Evolutionary conservation across 2,888 invertebrate genomes (phyloP).

Genomic region (Pterostichus madidus): DNA sequence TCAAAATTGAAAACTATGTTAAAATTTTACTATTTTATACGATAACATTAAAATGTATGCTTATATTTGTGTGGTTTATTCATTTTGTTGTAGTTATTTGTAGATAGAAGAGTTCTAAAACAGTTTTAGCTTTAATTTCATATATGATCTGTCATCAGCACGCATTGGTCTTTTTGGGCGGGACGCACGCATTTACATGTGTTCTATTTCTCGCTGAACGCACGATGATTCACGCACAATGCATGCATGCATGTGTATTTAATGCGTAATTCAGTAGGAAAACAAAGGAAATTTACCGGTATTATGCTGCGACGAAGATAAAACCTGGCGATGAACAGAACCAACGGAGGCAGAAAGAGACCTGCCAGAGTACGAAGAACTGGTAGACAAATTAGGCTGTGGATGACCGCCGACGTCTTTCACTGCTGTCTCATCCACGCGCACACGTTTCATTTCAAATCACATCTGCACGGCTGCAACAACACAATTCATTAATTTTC

Average conservation of each 20-base stretch:
- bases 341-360: slow-evolving; percentile 53
- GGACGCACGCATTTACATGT: background rate
- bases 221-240: background rate
- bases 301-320: slow-evolving; percentile 70
- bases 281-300: slow-evolving; percentile 54
- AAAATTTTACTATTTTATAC: slow-evolving; percentile 5
- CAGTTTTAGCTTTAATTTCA: slow-evolving; percentile 1
- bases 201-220: slow-evolving; percentile 8
- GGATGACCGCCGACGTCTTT: slow-evolving; percentile 76
- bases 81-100: no score
- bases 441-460: slow-evolving; percentile 84
- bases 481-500: slow-evolving; percentile 69
- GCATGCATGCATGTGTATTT: background rate
- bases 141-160: slow-evolving; percentile 5
- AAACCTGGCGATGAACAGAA: slow-evolving; percentile 73
- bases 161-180: background rate
- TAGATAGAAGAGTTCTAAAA: no score
- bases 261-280: no score
- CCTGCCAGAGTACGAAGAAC: slow-evolving; percentile 62
- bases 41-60: background rate
- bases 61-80: background rate
- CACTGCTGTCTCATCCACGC: slow-evolving; percentile 77
- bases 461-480: slow-evolving; percentile 80
- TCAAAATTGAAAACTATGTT: slow-evolving; percentile 42
- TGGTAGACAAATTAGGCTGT: slow-evolving; percentile 62